A percentile compares a stretch with the other conserved stretches of the same genome.
These are phyloP conservation scores for Lacerta viridis DNA, from an alignment of 2,797 vertebrate species.

Conservation along the genomic window DNA sequence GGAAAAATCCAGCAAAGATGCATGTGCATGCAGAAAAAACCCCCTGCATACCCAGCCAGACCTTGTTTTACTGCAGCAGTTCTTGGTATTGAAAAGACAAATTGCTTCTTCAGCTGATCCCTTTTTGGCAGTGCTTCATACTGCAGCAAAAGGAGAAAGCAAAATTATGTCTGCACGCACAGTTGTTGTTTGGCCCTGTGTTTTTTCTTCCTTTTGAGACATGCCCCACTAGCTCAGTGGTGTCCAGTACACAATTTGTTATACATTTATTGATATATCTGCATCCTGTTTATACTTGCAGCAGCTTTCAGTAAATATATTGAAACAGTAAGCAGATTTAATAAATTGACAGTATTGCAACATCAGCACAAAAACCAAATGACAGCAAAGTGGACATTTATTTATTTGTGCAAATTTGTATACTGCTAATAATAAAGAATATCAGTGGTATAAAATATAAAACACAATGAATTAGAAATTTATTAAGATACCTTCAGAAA, in stretches of 20 bases:
- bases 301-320: not conserved
- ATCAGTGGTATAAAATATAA: not conserved
- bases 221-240: not conserved
- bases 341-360: too few species aligned
- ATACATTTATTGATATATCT: not conserved
- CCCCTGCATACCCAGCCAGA: not conserved
- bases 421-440: too few species aligned
- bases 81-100: not conserved
- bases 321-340: not conserved
- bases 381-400: not conserved
- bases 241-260: not conserved
- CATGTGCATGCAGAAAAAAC: not conserved
- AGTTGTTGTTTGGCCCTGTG: not conserved
- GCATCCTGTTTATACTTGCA: too few species aligned
- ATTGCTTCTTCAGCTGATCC: not conserved
- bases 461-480: not conserved
- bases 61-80: not conserved
- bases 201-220: not conserved
- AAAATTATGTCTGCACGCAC: not conserved
- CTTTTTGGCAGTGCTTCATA: not conserved
- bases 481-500: too few species aligned
- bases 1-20: not conserved
- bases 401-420: too few species aligned
- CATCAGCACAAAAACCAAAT: not conserved
- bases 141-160: not conserved